A percentile compares a stretch with the other conserved stretches of the same genome.
Evolutionary conservation across 2,888 invertebrate genomes (phyloP).

Genomic region (Himalopsyche kuldschensis): DNA sequence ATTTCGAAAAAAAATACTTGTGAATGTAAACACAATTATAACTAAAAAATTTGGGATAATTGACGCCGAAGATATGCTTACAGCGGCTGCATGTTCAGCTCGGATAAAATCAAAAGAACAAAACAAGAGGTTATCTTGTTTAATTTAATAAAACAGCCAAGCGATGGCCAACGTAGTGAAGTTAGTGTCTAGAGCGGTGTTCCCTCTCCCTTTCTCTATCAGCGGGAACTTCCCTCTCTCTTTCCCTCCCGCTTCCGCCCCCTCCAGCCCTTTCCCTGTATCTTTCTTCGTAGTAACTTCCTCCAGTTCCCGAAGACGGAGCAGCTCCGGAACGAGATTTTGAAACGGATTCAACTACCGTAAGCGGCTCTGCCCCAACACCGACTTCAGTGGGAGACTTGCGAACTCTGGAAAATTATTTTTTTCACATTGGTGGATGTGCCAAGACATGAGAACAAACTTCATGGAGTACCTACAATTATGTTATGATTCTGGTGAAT

Average conservation of each 20-base stretch:
- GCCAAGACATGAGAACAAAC: too few relatives aligned
- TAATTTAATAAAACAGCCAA: background rate
- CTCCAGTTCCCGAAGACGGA: slow-evolving; percentile 49
- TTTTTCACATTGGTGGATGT: background rate
- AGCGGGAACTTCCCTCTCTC: slow-evolving; percentile 66
- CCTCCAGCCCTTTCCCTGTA: slow-evolving; percentile 71
- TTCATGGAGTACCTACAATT: too few relatives aligned
- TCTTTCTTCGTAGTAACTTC: slow-evolving; percentile 83
- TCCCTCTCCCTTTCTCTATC: slow-evolving; percentile 70
- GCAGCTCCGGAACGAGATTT: slow-evolving; percentile 60
- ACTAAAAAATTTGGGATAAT: background rate
- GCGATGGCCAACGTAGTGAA: background rate
- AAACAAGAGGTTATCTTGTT: background rate
- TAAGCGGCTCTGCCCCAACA: slow-evolving; percentile 53
- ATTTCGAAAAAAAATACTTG: background rate
- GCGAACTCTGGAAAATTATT: slow-evolving; percentile 53
- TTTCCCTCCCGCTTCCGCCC: slow-evolving; percentile 64
- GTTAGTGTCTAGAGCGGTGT: slow-evolving; percentile 69
- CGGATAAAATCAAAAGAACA: background rate
- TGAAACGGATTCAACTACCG: slow-evolving; percentile 51
- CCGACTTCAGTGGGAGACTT: slow-evolving; percentile 65
- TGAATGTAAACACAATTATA: background rate
- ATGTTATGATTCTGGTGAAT: too few relatives aligned
- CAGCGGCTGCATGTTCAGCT: too few relatives aligned
- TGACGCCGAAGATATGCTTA: background rate